Conservation (phyloP, 2,113 vertebrate genomes). For the Tringa solitaria region DNA sequence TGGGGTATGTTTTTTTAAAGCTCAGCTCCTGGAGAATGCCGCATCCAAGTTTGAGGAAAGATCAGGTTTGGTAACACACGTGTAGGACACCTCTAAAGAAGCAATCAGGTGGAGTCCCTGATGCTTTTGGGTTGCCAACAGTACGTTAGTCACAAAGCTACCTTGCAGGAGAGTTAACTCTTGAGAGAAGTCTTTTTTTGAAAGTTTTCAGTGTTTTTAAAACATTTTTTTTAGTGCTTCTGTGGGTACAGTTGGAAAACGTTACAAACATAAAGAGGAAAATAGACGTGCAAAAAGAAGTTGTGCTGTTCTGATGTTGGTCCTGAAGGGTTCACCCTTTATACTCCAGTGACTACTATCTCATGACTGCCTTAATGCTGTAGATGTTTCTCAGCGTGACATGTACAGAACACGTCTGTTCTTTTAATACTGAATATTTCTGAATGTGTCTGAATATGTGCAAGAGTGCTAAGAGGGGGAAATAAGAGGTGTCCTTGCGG, state of each 20-base stretch:
- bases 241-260: neutral
- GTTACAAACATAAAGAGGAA: neutral
- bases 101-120: neutral
- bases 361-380: neutral
- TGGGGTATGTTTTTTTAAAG: neutral
- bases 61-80: neutral
- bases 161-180: neutral
- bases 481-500: neutral
- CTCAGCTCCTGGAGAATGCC: neutral
- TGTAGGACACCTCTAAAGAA: neutral
- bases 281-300: neutral
- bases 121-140: neutral
- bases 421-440: neutral
- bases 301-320: neutral
- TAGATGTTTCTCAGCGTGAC: neutral
- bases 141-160: neutral
- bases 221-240: neutral
- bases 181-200: neutral
- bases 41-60: neutral
- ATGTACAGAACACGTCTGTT: neutral
- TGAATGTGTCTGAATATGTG: neutral
- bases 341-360: neutral
- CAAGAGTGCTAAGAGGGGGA: neutral
- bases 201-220: neutral
- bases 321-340: neutral